phyloP scores from a whole-genome alignment of 1,140 invertebrate species.

The Anastrepha obliqua region DNA sequence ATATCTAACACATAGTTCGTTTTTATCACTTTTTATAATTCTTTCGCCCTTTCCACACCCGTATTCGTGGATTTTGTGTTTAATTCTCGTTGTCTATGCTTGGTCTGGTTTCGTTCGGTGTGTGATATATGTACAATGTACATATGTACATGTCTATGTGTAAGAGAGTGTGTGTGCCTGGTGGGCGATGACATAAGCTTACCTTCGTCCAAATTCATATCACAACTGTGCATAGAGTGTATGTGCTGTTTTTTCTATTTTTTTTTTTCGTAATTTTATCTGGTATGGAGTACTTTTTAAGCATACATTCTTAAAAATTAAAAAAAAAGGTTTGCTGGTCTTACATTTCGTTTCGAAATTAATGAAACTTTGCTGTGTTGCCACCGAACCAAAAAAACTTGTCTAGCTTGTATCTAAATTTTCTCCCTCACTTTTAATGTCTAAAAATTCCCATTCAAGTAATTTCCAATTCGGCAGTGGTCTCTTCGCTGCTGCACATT shows the following conservation, averaged over 20 bases:
- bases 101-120: slow-evolving; percentile 15
- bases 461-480: background rate
- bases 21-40: background rate
- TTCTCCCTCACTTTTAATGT: background rate
- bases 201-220: slow-evolving; percentile 50
- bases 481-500: background rate
- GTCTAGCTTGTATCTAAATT: background rate
- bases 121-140: slow-evolving; percentile 26
- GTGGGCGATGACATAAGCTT: slow-evolving; percentile 25
- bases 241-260: background rate
- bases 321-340: slow-evolving; percentile 4
- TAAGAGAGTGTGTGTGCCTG: background rate
- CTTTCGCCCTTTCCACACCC: slow-evolving; percentile 4
- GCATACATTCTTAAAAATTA: slow-evolving; percentile 27
- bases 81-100: slow-evolving; percentile 43
- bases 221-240: background rate
- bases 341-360: background rate
- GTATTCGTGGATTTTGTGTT: slow-evolving; percentile 21
- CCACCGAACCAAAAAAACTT: background rate
- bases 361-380: background rate
- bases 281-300: background rate
- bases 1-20: background rate
- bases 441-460: background rate
- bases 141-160: slow-evolving; percentile 17
- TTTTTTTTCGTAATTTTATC: background rate